Evolutionary conservation across 2,888 invertebrate genomes (phyloP), one percentile per base, ranked within the genome.

Genomic region (Hetaerina titia): DNA sequence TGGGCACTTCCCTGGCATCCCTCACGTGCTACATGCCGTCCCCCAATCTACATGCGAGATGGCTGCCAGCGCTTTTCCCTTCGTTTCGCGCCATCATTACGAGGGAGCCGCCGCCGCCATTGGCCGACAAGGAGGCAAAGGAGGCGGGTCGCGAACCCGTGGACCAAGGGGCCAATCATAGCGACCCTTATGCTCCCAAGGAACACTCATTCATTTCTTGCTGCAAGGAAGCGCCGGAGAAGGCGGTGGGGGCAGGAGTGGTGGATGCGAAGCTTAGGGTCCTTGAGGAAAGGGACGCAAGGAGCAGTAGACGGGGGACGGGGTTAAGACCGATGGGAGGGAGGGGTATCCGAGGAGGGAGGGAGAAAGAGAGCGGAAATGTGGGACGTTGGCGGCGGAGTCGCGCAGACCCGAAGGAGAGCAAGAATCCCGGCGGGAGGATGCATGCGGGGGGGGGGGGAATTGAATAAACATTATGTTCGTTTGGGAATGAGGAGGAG

Each of bases 141-240:
- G 92, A 92, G 92, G 92, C 92, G 74, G 92, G 92, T 56, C 92
- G 69, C 92, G 92, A 92, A 69, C 92, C 92, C 74, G n/a, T 11
- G 69, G 92, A 92, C 56, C 74, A 64, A 31, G 69, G 56, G 69
- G 92, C 92, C 92, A 92, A 92, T 92, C 92, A 74, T 56, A 56
- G 92, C 45, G 74, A 69, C 56, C 74, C 81, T 31, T 81, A 25
- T 11, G 69, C 22, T 19, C 69, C 69, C 69, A 31, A 81, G 81
- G 81, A 81, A n/a, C 69, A 45, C 45, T 45, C 45, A 45, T 2
- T 45, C 45, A 45, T 45, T 45, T 1, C 45, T 45, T 69, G 69
- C 69, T 25, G 31, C 25, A 31, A 25, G 81, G 31, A 15, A 90
- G 63, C 13, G n/a, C 22, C 89, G n/a, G 19, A n/a, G 88, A 31